Evolutionary conservation across 2,797 vertebrate genomes (phyloP).

Genomic region (Fratercula arctica): DNA sequence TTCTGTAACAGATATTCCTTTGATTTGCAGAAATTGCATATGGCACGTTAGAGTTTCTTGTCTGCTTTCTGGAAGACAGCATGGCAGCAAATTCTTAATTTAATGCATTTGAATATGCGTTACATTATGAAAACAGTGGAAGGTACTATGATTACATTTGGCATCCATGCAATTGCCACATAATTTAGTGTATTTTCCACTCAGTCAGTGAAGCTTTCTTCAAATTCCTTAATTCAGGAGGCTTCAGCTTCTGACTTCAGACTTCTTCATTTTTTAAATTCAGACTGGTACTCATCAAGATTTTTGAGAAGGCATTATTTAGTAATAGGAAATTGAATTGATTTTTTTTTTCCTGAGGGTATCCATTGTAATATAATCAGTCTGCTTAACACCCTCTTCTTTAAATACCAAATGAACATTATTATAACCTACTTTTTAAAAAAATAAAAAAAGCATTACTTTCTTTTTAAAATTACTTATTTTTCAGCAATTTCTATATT

Average conservation of each 20-base stretch:
- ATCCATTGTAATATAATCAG: neutral
- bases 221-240: neutral
- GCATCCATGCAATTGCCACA: neutral
- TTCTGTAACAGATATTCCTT: neutral
- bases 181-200: neutral
- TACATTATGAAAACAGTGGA: neutral
- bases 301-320: neutral
- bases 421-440: neutral
- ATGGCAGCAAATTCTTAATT: neutral
- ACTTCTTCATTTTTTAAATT: neutral
- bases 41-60: neutral
- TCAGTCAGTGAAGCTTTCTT: neutral
- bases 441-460: neutral
- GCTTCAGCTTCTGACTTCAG: neutral
- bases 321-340: neutral
- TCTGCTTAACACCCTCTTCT: neutral
- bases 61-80: neutral
- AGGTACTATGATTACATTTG: neutral
- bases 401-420: neutral
- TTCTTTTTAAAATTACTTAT: neutral
- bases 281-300: neutral
- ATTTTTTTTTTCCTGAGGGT: fast-evolving
- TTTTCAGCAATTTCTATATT: neutral
- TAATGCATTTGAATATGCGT: neutral
- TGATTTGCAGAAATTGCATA: neutral